Conservation (phyloP, 2,888 invertebrate genomes). For the Nemurella pictetii region DNA sequence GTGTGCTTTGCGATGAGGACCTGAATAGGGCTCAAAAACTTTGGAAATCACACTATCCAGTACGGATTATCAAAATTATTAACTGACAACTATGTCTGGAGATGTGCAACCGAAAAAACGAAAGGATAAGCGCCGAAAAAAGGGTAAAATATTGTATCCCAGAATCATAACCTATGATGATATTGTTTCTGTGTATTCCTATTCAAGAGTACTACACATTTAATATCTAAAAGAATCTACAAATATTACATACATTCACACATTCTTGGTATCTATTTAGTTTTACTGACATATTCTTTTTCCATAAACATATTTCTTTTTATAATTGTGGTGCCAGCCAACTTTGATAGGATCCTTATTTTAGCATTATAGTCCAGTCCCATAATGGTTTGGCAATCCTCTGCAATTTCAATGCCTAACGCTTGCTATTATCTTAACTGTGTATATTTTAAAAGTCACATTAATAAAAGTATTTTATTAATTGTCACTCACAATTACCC, state of each 20-base stretch:
- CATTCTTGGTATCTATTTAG: no score
- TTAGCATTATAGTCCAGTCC: not conserved
- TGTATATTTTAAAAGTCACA: no score
- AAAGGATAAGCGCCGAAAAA: constrained; percentile 80
- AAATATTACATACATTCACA: no score
- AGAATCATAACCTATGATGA: not conserved
- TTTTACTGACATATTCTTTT: no score
- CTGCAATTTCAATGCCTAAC: no score
- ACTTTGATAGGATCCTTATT: no score
- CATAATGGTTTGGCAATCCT: no score
- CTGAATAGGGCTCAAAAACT: not conserved
- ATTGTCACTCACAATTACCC: no score
- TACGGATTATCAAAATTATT: not conserved
- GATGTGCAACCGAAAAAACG: constrained; percentile 85
- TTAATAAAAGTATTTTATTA: no score
- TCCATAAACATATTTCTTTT: no score
- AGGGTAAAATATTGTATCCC: constrained; percentile 61
- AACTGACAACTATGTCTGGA: constrained; percentile 69
- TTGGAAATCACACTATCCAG: not conserved
- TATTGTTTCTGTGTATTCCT: not conserved
- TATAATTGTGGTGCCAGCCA: not conserved
- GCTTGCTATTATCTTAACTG: no score
- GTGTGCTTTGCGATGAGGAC: not conserved
- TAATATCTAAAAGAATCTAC: no score
- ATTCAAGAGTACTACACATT: not conserved